Evolutionary conservation across 2,888 invertebrate genomes (phyloP).

Genomic region (Habrosyne pyritoides): DNA sequence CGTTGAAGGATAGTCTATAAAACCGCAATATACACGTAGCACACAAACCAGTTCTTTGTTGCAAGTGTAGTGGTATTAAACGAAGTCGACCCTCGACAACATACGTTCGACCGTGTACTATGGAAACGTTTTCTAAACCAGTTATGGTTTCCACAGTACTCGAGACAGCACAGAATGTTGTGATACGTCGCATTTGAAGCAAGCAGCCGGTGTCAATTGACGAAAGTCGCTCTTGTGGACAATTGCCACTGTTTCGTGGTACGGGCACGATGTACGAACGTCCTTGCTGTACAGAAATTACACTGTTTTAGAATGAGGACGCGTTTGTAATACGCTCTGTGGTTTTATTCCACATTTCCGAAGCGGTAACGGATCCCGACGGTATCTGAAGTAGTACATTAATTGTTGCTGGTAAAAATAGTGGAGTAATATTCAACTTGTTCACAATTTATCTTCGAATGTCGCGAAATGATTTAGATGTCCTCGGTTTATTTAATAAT

Average conservation of each 20-base stretch:
- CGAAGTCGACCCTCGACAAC: constrained; percentile 31
- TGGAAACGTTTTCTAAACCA: constrained; percentile 33
- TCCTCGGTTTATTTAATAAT: constrained; percentile 40
- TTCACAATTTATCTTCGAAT: neutral
- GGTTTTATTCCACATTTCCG: constrained; percentile 45
- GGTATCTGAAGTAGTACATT: constrained; percentile 51
- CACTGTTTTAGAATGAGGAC: constrained; percentile 56
- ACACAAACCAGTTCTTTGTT: constrained; percentile 66
- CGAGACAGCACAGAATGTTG: constrained; percentile 29
- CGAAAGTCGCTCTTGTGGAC: constrained; percentile 34
- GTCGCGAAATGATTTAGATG: constrained; percentile 1
- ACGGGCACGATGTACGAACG: constrained; percentile 25
- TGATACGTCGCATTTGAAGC: constrained; percentile 31
- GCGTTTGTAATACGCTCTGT: constrained; percentile 30
- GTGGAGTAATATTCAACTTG: neutral
- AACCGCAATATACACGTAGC: constrained; percentile 34
- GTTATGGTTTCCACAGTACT: constrained; percentile 40
- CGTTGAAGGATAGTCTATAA: constrained; percentile 46
- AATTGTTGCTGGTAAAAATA: constrained; percentile 23
- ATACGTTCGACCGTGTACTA: constrained; percentile 44
- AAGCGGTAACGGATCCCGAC: constrained; percentile 56
- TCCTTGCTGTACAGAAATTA: constrained; percentile 45
- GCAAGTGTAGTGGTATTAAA: constrained; percentile 26
- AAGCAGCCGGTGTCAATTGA: constrained; percentile 41
- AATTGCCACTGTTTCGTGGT: constrained; percentile 36